A percentile compares a stretch with the other conserved stretches of the same genome.
phyloP scores from a whole-genome alignment of 2,797 vertebrate species.

The Sebastes diploproa region DNA sequence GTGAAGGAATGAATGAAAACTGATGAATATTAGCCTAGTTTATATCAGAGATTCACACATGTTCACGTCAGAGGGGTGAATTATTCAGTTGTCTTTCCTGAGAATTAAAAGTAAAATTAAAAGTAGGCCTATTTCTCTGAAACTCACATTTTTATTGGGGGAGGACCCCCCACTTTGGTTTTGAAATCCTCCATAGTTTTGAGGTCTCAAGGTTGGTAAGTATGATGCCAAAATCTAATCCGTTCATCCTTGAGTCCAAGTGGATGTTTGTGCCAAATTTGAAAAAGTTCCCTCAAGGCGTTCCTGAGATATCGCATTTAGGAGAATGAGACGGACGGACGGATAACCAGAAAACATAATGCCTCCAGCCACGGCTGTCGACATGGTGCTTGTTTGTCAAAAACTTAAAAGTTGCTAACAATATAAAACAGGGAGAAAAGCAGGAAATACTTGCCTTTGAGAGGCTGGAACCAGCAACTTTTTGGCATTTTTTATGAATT shows the following conservation, averaged over 20 bases:
- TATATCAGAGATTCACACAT: too few relatives aligned
- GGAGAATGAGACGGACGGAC: background rate
- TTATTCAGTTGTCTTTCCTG: too few relatives aligned
- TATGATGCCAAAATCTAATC: background rate
- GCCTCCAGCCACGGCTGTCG: background rate
- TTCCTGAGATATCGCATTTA: background rate
- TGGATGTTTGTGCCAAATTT: background rate
- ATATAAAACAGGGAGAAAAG: background rate
- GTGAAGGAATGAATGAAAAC: too few relatives aligned
- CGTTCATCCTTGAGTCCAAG: background rate
- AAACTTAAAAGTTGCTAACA: background rate
- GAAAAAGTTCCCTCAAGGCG: background rate
- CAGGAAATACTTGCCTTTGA: background rate
- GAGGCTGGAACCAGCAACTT: background rate
- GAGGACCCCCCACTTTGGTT: too few relatives aligned
- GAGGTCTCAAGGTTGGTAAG: too few relatives aligned
- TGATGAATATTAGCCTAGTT: too few relatives aligned
- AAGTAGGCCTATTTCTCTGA: too few relatives aligned
- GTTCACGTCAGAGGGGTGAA: too few relatives aligned
- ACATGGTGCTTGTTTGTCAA: background rate
- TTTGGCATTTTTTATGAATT: background rate
- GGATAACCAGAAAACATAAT: background rate
- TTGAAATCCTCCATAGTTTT: too few relatives aligned
- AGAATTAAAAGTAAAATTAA: too few relatives aligned
- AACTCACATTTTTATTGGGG: too few relatives aligned